A percentile compares a stretch with the other conserved stretches of the same genome.
These are phyloP conservation scores for Diorhabda elongata DNA, from an alignment of 1,140 invertebrate genomes.

Conservation along the genomic window DNA sequence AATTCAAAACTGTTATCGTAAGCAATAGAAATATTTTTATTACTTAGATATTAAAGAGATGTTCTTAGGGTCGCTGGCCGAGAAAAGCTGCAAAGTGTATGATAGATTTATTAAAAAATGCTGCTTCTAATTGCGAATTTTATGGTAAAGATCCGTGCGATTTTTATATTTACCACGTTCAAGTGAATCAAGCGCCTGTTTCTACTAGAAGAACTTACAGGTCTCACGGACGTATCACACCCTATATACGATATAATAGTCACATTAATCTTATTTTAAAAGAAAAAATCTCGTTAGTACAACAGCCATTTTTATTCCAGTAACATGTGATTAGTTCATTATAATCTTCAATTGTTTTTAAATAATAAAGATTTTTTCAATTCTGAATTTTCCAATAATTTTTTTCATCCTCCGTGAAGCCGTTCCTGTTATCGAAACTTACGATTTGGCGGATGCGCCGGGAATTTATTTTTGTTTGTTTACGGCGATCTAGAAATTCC, in stretches of 20 bases:
- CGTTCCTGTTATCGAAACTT: too few relatives aligned
- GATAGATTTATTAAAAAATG: constrained; percentile 34
- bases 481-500: too few relatives aligned
- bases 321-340: too few relatives aligned
- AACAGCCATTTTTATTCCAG: too few relatives aligned
- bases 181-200: constrained; percentile 33
- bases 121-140: constrained; percentile 34
- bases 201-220: constrained; percentile 31
- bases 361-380: too few relatives aligned
- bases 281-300: neutral
- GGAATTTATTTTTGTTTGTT: too few relatives aligned
- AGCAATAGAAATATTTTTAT: constrained; percentile 13
- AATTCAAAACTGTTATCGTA: constrained; percentile 32
- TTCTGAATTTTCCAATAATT: too few relatives aligned
- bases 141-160: constrained; percentile 28
- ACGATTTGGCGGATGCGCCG: too few relatives aligned
- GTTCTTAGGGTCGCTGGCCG: constrained; percentile 36
- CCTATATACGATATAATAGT: constrained; percentile 27
- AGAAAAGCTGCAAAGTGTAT: constrained; percentile 33
- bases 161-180: constrained; percentile 30
- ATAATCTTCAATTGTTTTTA: too few relatives aligned
- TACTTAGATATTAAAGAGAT: neutral
- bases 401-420: too few relatives aligned
- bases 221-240: constrained; percentile 37
- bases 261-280: constrained; percentile 31